Base-by-base conservation (phyloP, 2,113 vertebrate species). In the Nothocercus julius region DNA sequence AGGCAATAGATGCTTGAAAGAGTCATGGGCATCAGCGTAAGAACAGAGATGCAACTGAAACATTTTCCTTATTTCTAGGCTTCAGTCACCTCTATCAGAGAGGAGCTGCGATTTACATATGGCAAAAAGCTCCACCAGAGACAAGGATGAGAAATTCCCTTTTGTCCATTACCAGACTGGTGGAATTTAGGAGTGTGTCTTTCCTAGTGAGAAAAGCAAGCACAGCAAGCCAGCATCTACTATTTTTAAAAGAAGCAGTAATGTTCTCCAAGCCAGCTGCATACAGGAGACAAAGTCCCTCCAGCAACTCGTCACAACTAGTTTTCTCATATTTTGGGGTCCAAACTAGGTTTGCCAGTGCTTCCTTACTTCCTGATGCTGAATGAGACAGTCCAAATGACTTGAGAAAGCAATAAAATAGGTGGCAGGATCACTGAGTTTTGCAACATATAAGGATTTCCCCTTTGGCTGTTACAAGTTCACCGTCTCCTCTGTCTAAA, bases 1-100 rank as follows among this genome's bases (percentile, higher is more conserved):
- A 27, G 87, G 85, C 75, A 93, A 42, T 54, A 93, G 78, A 89
- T 54, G 61, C 92, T 85, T 83, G 79, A 91, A 66, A 85, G 75
- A 82, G 70, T n/a, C 64, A 67, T 56, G 59, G 27, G 17, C 36
- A 85, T 56, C 89, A 68, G 59, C 79, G 87, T 89, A 89, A 77
- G 87, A 87, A 64, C 67, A 83, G 10, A 77, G 82, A 53, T 63
- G 87, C 14, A 85, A 69, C 67, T 59, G 36, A 92, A 91, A 77
- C 61, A 38, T 89, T 69, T 92, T 81, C 51, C 16, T 72, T 91
- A 84, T 70, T 61, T 69, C 0, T 0, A 78, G n/a, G 56, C 51
- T 77, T 32, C 78, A 59, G 62, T 12, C 72, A 85, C 75, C 79
- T 81, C 42, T 20, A 63, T 45, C 1, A 80, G 4, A 88, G 63